Evolutionary conservation across 1,140 invertebrate species (phyloP), one percentile per base, ranked within the genome.

Genomic region (Bombus pascuorum): DNA sequence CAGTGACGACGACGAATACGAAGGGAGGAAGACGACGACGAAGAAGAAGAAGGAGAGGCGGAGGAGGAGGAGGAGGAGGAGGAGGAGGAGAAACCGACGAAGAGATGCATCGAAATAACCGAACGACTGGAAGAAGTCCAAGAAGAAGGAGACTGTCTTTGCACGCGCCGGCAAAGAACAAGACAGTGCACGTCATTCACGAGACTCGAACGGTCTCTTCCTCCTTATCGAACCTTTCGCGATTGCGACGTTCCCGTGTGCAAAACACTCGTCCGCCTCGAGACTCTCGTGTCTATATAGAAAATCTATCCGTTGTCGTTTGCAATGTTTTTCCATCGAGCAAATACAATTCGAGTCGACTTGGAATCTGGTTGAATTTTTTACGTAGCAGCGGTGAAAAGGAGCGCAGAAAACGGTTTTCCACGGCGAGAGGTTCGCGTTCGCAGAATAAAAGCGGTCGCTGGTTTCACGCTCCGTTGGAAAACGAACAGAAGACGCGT

Each of bases 101-200:
- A 86, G 81, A 74, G 74, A 81, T 62, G 90, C 87, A 86, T 91
- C 81, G 89, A 87, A 91, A 89, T 91, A 93, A 92, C 91, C 87
- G 89, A 79, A 89, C 81, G 89, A 92, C 89, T 93, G 92, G 92
- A 93, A 91, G 79, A 79, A 86, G 85, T 93, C 92, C 92, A 93
- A 94, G 82, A 92, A 90, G 87, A 87, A 75, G 66, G 71, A 86
- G 85, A 82, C 80, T 9, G 59, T 44, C 59, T 80, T 75, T 72
- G 53, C 62, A 57, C 80, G 34, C 47, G 59, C 57, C 57, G 57
- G 18, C 66, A 65, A 78, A 59, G 76, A 79, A 86, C 53, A 47
- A 85, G 68, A 82, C 53, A 70, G 42, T 42, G 87, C 65, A 59
- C 74, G 78, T 89, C 75, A 86, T 89, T 86, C 79, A 89, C 70